These are phyloP conservation scores for Alentia gelatinosa DNA, from an alignment of 2,888 invertebrate species.

Conservation along the genomic window DNA sequence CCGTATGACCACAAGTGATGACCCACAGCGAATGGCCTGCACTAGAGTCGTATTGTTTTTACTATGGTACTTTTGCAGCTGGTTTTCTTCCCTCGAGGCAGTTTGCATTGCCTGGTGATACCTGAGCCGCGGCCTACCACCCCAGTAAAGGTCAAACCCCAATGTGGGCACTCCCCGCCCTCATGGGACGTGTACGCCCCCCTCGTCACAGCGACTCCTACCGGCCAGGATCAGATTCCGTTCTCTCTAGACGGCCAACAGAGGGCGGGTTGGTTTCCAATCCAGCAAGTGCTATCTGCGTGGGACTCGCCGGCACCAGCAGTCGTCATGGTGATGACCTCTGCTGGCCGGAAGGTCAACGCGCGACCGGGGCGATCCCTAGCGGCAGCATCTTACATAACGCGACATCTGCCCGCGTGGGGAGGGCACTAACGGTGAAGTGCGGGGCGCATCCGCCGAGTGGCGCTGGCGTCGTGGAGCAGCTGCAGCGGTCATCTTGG, in stretches of 20 bases:
- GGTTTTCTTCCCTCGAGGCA: too few species aligned
- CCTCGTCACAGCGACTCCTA: neutral
- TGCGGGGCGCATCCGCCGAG: neutral
- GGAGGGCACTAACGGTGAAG: neutral
- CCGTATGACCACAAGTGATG: too few species aligned
- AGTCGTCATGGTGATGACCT: neutral
- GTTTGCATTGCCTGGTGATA: too few species aligned
- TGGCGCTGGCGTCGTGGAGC: neutral
- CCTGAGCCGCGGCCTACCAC: too few species aligned
- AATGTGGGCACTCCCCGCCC: neutral
- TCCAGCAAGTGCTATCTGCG: neutral
- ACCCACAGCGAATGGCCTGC: too few species aligned
- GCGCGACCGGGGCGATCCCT: constrained; percentile 6
- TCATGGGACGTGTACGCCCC: neutral
- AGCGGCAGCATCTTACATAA: constrained; percentile 6
- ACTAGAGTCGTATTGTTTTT: too few species aligned
- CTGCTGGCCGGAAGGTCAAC: neutral
- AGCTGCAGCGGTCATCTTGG: too few species aligned
- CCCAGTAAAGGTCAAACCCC: neutral
- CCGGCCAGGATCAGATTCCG: neutral
- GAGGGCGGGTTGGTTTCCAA: neutral
- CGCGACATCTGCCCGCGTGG: neutral
- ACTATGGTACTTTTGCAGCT: too few species aligned
- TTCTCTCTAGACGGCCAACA: neutral
- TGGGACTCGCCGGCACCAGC: neutral